Evolutionary conservation across 2,113 vertebrate species (phyloP).

Genomic region (Panthera uncia): DNA sequence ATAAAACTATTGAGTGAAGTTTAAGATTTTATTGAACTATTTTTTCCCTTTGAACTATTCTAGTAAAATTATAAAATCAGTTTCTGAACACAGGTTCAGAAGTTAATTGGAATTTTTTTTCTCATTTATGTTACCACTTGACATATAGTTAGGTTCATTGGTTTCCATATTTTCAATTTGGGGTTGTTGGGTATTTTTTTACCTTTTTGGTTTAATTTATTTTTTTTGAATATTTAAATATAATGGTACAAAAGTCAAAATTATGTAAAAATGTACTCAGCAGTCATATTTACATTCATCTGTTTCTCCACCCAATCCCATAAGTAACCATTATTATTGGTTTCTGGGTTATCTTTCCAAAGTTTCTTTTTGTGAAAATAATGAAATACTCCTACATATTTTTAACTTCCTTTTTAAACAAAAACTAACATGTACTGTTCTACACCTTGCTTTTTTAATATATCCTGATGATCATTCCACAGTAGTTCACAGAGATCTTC

Average conservation of each 20-base stretch:
- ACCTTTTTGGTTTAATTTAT: not conserved
- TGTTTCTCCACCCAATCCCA: not conserved
- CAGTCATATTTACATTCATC: not conserved
- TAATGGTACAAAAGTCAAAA: not conserved
- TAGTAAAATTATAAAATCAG: not conserved
- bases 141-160: not conserved
- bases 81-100: not conserved
- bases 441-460: not conserved
- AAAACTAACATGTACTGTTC: not conserved
- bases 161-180: not conserved
- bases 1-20: not conserved
- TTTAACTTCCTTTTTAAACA: not conserved
- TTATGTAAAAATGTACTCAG: not conserved
- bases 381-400: not conserved
- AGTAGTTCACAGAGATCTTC: not conserved
- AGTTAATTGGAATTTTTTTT: not conserved
- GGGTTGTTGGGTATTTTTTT: not conserved
- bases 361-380: conserved; percentile 23
- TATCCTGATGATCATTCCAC: not conserved
- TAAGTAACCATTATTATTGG: not conserved
- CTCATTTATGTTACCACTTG: not conserved
- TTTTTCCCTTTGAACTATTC: conserved; percentile 10
- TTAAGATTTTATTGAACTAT: not conserved
- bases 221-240: conserved; percentile 37
- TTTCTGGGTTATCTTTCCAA: not conserved